Conservation (phyloP, 1,140 invertebrate species). For the Ylistrum balloti region DNA sequence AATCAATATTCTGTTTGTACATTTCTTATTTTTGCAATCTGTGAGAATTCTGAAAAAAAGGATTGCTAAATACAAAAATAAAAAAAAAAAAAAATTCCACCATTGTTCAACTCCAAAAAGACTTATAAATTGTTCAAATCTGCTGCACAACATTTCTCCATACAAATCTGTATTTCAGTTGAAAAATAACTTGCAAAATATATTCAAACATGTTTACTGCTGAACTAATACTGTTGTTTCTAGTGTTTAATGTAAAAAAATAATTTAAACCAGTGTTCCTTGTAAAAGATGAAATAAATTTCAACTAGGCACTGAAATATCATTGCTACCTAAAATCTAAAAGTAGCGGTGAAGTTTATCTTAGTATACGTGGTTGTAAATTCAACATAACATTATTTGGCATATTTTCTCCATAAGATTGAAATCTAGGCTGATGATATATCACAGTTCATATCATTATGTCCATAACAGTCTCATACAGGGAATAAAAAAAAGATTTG, state of each 20-base stretch:
- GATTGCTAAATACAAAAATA: too few species aligned
- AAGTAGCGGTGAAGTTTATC: not conserved
- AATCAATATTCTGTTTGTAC: not conserved
- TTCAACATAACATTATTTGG: not conserved
- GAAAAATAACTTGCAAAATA: too few species aligned
- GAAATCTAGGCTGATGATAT: not conserved
- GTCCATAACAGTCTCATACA: not conserved
- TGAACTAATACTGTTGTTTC: constrained; percentile 3
- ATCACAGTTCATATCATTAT: not conserved
- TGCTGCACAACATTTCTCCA: not conserved
- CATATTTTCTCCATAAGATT: not conserved
- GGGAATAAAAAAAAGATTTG: not conserved
- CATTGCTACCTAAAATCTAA: not conserved
- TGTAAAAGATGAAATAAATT: too few species aligned
- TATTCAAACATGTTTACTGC: not conserved
- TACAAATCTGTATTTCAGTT: not conserved
- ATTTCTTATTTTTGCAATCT: not conserved
- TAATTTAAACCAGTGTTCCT: not conserved
- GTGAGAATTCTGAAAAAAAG: not conserved
- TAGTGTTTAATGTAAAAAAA: not conserved
- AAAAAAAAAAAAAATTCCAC: too few species aligned
- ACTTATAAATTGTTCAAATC: not conserved
- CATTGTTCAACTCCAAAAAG: not conserved
- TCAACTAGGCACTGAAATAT: not conserved
- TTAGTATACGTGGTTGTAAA: not conserved